Conservation (phyloP, 2,888 invertebrate genomes). For the Hedya salicella region DNA sequence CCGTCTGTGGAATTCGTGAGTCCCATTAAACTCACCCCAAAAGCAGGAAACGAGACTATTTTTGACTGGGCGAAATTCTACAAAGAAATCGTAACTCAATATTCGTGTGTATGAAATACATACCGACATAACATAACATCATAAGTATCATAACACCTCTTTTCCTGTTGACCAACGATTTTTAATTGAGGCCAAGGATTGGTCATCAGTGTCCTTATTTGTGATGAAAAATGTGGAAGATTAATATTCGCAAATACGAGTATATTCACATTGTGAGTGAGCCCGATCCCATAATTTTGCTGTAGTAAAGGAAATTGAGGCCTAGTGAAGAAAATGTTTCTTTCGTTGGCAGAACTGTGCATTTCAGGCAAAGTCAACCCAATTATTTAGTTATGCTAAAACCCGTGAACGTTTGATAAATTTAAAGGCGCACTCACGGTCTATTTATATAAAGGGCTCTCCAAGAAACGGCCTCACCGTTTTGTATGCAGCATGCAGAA, state of each 20-base stretch:
- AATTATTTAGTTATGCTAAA: background rate
- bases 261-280: no score
- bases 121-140: no score
- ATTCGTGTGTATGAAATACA: no score
- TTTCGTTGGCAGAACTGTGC: background rate
- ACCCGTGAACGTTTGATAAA: slow-evolving; percentile 15
- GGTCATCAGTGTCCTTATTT: no score
- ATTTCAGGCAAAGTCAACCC: background rate
- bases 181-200: background rate
- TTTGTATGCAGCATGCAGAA: slow-evolving; percentile 36
- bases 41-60: no score
- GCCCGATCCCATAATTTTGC: background rate
- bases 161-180: background rate
- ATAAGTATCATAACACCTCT: background rate
- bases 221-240: no score
- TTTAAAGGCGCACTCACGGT: slow-evolving; percentile 23
- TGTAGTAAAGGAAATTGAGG: background rate
- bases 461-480: slow-evolving; percentile 34
- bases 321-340: no score
- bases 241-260: no score
- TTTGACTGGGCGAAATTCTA: no score
- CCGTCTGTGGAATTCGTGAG: no score
- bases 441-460: slow-evolving; percentile 32
- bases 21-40: no score
- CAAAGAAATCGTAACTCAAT: no score